phyloP scores from a whole-genome alignment of 1,140 invertebrate genomes.

The Dysdera silvatica region DNA sequence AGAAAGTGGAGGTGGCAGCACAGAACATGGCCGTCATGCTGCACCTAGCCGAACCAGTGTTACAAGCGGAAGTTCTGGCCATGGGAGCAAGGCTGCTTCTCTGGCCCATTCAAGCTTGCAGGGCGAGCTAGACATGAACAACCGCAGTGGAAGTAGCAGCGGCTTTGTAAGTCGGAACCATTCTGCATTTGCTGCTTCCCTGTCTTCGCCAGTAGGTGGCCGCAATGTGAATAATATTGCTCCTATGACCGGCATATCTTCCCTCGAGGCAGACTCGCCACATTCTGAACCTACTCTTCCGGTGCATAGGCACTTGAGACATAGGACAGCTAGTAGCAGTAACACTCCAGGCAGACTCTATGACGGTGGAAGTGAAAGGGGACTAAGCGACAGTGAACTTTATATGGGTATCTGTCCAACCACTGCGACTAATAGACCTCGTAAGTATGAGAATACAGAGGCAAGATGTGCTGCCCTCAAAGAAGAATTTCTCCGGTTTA shows the following conservation, averaged over 20 bases:
- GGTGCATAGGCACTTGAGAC: neutral
- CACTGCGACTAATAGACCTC: slow-evolving; percentile 33
- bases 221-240: slow-evolving; percentile 12
- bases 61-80: slow-evolving; percentile 33
- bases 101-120: slow-evolving; percentile 32
- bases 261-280: slow-evolving; percentile 20
- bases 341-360: neutral
- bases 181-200: slow-evolving; percentile 29
- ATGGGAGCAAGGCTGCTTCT: slow-evolving; percentile 30
- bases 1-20: slow-evolving; percentile 7
- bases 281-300: slow-evolving; percentile 21
- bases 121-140: slow-evolving; percentile 32
- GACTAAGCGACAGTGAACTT: slow-evolving; percentile 43
- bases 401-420: slow-evolving; percentile 38
- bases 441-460: slow-evolving; percentile 59
- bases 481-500: slow-evolving; percentile 87
- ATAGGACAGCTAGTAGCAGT: slow-evolving; percentile 2
- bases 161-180: slow-evolving; percentile 33
- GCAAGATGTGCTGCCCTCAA: slow-evolving; percentile 88
- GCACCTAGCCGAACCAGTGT: slow-evolving; percentile 32
- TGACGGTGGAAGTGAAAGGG: slow-evolving; percentile 34
- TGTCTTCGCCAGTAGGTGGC: slow-evolving; percentile 38
- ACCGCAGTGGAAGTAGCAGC: slow-evolving; percentile 33
- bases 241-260: slow-evolving; percentile 10
- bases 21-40: neutral